These are phyloP conservation scores for Furcifer pardalis DNA, from an alignment of 2,797 vertebrate genomes.

Conservation along the genomic window DNA sequence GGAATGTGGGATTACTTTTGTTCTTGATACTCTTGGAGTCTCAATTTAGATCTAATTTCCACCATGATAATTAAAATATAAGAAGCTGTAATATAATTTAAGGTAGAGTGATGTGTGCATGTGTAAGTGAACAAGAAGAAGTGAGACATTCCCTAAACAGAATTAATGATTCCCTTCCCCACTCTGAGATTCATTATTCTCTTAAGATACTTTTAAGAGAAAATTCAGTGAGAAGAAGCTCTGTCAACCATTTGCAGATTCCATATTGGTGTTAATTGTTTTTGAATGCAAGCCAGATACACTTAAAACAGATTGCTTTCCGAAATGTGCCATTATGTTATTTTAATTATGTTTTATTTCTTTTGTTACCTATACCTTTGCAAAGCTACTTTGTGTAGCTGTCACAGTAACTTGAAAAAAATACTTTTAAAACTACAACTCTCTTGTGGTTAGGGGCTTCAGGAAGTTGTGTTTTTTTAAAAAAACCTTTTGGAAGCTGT, in stretches of 20 bases:
- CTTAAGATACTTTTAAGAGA: not conserved
- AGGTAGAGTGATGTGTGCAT: not conserved
- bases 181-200: not conserved
- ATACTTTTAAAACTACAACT: too few relatives aligned
- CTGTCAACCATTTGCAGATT: slow-evolving; percentile 16
- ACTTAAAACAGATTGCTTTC: slow-evolving; percentile 30
- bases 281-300: slow-evolving; percentile 28
- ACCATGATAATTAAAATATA: too few relatives aligned
- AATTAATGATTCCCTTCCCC: rapidly evolving
- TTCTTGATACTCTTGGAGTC: too few relatives aligned
- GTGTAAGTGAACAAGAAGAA: not conserved
- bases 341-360: slow-evolving; percentile 32
- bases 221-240: slow-evolving; percentile 30
- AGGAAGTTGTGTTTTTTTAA: slow-evolving; percentile 4
- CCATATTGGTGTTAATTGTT: slow-evolving; percentile 29
- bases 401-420: not conserved
- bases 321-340: not conserved
- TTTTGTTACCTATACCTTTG: slow-evolving; percentile 13
- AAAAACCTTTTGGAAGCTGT: not conserved
- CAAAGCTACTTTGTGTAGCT: not conserved
- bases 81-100: not conserved
- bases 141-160: not conserved
- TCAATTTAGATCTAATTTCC: not conserved
- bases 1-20: not conserved
- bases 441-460: too few relatives aligned